Base-by-base conservation (phyloP, 2,888 invertebrate genomes). In the Ophion slaviceki region DNA sequence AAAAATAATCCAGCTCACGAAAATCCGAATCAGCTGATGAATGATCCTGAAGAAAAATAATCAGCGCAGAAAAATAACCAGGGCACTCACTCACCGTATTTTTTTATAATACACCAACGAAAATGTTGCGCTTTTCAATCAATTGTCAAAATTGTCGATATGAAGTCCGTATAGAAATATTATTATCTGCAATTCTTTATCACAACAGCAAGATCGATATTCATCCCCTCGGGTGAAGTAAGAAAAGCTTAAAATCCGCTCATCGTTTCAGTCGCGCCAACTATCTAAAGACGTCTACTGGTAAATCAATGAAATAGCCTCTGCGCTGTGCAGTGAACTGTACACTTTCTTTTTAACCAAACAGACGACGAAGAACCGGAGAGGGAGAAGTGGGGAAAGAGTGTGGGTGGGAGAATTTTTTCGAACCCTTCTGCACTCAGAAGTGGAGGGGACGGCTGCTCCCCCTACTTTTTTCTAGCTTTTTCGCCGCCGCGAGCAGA, bases 281-380 rank as follows among this genome's bases (percentile, higher is more conserved):
- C 61, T 8, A 45, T 28, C 47, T 24, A 45, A 17, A 32, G 47
- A 40, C 10, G n/a, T 71, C 32, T 79, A 57, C 11, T 36, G 8
- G 24, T 53, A 79, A 79, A 79, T 79, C 70, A 32, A 79, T 79
- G 70, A 78, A 68, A 59, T 28, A 68, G 47, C n/a, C 70, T 61
- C 10, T n/a, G 10, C 61, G 28, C 40, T 17, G 61, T 57, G 24
- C 8, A 57, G 36, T 32, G 8, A n/a, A 53, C 11, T 28, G 53
- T 40, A 53, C 66, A 66, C 2, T 74, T 45, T 24, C n/a, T 45
- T 74, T 62, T 61, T 36, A 7, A 8, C 14, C n/a, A 14, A 17
- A 74, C 24, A 74, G 45, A n/a, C 28, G 14, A 59, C 14, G 5
- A 36, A 59, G 17, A 24, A 20, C 10, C 40, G 14, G 20, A 45